phyloP scores from a whole-genome alignment of 2,113 vertebrate genomes.

The Ondatra zibethicus region DNA sequence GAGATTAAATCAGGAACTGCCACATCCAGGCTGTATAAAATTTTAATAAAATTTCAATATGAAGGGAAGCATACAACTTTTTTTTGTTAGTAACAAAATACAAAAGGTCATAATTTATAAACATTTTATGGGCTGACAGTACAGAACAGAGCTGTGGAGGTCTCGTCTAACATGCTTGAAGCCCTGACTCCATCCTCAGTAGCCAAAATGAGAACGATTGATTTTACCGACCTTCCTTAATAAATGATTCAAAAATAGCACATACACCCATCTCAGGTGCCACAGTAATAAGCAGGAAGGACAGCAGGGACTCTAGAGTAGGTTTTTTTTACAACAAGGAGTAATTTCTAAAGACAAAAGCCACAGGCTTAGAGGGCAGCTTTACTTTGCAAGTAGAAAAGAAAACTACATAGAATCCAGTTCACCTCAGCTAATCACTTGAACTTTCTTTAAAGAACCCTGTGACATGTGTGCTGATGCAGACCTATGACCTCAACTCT shows the following conservation, averaged over 20 bases:
- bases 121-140: background rate
- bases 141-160: background rate
- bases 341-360: slow-evolving; percentile 34
- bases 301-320: background rate
- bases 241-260: slow-evolving; percentile 33
- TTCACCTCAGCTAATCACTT: background rate
- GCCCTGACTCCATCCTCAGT: background rate
- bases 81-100: background rate
- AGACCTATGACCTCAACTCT: background rate
- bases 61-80: background rate
- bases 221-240: background rate
- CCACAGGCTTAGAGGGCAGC: background rate
- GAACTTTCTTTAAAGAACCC: background rate
- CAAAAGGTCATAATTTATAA: background rate
- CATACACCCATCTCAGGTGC: too few species aligned
- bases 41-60: slow-evolving; percentile 25
- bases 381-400: background rate
- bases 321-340: background rate
- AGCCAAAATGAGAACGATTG: background rate
- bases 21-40: background rate
- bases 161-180: background rate
- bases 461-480: background rate
- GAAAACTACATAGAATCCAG: slow-evolving; percentile 26
- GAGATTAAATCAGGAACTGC: background rate
- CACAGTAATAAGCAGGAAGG: background rate